These are phyloP conservation scores for Micropoecilia bifurca DNA, from an alignment of 2,797 vertebrate genomes.

Conservation along the genomic window DNA sequence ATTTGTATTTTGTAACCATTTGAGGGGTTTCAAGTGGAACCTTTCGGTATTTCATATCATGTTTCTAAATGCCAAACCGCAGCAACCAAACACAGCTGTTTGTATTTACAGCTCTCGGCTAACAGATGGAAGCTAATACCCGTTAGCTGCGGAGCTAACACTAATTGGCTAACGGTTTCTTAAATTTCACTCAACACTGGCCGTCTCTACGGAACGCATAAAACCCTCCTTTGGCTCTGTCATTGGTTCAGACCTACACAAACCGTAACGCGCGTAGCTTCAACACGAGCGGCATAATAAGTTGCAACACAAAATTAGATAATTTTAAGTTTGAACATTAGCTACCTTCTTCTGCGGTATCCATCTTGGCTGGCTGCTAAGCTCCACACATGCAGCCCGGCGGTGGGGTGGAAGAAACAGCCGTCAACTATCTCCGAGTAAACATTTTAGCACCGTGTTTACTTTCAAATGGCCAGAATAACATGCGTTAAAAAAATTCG, in stretches of 20 bases:
- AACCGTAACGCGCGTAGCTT: rapidly evolving
- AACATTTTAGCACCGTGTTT: constrained; percentile 40
- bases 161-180: constrained; percentile 49
- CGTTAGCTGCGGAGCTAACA: constrained; percentile 42
- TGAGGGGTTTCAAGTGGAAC: not conserved
- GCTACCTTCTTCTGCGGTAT: constrained; percentile 92
- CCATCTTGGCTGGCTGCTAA: constrained; percentile 86
- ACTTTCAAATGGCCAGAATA: not conserved
- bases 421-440: constrained; percentile 32
- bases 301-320: constrained; percentile 1
- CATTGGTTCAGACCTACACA: rapidly evolving
- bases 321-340: constrained; percentile 37
- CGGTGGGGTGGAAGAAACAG: constrained; percentile 17
- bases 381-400: constrained; percentile 38
- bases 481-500: not conserved
- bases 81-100: not conserved
- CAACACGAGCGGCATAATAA: rapidly evolving
- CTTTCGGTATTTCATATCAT: no score
- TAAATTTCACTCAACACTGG: not conserved
- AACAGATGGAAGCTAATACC: constrained; percentile 29
- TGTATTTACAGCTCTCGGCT: constrained; percentile 19
- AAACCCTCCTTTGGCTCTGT: rapidly evolving
- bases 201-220: not conserved
- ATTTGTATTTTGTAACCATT: rapidly evolving
- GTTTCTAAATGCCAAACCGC: not conserved